phyloP scores from a whole-genome alignment of 64 coral and sea anemone genomes.

The Pachyseris speciosa region DNA sequence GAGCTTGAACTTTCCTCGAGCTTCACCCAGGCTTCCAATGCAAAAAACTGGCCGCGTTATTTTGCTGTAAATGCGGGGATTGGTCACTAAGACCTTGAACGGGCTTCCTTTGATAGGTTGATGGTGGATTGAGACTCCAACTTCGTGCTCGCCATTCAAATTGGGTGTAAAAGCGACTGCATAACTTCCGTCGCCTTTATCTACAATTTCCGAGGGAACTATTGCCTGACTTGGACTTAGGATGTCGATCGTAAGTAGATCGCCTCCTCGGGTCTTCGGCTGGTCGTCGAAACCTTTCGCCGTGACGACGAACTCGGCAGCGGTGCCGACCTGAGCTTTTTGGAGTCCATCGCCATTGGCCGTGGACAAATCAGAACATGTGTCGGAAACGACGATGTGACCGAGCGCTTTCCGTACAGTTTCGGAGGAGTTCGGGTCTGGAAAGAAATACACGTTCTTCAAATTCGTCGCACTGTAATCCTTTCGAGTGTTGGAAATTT shows the following conservation, averaged over 20 bases:
- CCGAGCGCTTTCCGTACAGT: constrained; percentile 74
- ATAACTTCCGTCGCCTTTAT: constrained; percentile 81
- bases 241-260: constrained; percentile 74
- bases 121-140: constrained; percentile 73
- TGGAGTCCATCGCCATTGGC: constrained; percentile 83
- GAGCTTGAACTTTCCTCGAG: constrained; percentile 82
- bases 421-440: constrained; percentile 55
- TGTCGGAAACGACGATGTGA: constrained; percentile 72
- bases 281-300: constrained; percentile 66
- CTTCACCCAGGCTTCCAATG: constrained; percentile 70
- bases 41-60: constrained; percentile 62
- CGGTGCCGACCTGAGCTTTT: constrained; percentile 71
- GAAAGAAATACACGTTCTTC: constrained; percentile 68
- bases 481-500: constrained; percentile 68
- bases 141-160: constrained; percentile 63
- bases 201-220: constrained; percentile 45
- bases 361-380: constrained; percentile 69
- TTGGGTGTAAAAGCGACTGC: constrained; percentile 71
- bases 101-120: constrained; percentile 82
- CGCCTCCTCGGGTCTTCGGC: constrained; percentile 73
- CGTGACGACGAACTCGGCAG: constrained; percentile 68
- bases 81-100: constrained; percentile 67
- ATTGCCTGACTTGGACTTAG: constrained; percentile 31
- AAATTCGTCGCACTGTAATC: constrained; percentile 53
- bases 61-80: constrained; percentile 76